Conservation (phyloP, 2,797 vertebrate genomes). For the Okamejei kenojei region DNA sequence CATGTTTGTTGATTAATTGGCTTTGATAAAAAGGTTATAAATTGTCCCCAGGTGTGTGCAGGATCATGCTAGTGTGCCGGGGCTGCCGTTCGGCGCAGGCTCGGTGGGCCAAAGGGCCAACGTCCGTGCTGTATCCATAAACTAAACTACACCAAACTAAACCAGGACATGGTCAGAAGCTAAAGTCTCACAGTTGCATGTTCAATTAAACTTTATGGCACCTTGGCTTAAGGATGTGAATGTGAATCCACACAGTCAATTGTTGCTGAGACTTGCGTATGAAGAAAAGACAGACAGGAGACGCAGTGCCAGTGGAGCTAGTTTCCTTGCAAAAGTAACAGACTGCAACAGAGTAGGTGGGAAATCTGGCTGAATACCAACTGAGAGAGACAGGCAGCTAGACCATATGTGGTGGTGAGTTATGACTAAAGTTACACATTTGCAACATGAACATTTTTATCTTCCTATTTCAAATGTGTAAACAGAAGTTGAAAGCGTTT, state of each 20-base stretch:
- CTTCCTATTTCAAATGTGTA: neutral
- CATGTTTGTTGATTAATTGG: too few species aligned
- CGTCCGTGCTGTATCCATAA: too few species aligned
- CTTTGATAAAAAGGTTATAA: too few species aligned
- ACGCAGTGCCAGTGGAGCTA: neutral
- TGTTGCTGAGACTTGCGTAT: neutral
- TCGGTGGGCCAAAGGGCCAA: too few species aligned
- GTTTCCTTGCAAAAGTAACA: neutral
- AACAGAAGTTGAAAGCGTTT: neutral
- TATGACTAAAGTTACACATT: neutral
- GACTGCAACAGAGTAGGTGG: neutral
- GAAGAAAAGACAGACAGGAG: neutral
- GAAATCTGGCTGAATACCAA: neutral
- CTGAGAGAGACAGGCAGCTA: too few species aligned
- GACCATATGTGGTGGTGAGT: neutral
- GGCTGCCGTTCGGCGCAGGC: too few species aligned
- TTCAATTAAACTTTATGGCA: neutral
- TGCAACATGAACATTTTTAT: neutral
- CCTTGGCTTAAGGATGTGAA: neutral
- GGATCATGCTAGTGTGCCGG: too few species aligned
- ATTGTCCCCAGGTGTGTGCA: too few species aligned
- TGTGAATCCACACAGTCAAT: neutral
- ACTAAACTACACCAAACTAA: neutral
- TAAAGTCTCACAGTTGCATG: neutral
- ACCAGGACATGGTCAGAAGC: neutral